These are phyloP conservation scores for Iguana delicatissima DNA, from an alignment of 2,797 vertebrate genomes.

Conservation along the genomic window DNA sequence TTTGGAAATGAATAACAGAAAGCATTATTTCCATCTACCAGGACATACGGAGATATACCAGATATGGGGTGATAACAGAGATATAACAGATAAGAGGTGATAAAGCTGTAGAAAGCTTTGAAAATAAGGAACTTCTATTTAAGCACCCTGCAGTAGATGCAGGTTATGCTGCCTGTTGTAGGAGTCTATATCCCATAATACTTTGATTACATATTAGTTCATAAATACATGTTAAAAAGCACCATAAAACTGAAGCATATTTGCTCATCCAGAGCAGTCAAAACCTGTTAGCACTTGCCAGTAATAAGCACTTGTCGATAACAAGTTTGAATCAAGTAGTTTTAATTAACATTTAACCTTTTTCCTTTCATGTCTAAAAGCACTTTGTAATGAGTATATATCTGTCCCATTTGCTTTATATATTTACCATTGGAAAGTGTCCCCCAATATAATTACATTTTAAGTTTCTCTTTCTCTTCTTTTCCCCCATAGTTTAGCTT, in stretches of 20 bases:
- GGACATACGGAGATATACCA: neutral
- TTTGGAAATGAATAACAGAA: no score
- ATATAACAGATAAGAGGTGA: neutral
- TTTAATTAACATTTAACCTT: slow-evolving; percentile 67
- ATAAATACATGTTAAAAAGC: neutral
- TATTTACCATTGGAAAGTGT: slow-evolving; percentile 13
- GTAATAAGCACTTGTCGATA: slow-evolving; percentile 25
- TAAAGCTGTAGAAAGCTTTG: neutral
- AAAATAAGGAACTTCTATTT: neutral
- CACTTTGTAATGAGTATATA: slow-evolving; percentile 60
- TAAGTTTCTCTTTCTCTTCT: neutral
- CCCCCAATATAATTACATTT: slow-evolving; percentile 49
- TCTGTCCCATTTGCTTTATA: slow-evolving; percentile 57
- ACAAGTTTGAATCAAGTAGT: slow-evolving; percentile 49
- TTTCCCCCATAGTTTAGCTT: slow-evolving; percentile 10
- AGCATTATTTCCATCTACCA: no score
- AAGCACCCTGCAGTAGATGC: neutral
- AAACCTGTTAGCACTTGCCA: neutral
- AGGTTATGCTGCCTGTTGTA: neutral
- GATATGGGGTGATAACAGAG: neutral
- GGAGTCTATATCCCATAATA: no score
- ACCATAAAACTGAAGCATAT: neutral
- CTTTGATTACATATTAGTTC: neutral
- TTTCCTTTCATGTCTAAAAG: slow-evolving; percentile 62
- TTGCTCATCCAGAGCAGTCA: neutral